These are phyloP conservation scores for Anthoscopus minutus DNA, from an alignment of 2,113 vertebrate genomes.

Conservation along the genomic window DNA sequence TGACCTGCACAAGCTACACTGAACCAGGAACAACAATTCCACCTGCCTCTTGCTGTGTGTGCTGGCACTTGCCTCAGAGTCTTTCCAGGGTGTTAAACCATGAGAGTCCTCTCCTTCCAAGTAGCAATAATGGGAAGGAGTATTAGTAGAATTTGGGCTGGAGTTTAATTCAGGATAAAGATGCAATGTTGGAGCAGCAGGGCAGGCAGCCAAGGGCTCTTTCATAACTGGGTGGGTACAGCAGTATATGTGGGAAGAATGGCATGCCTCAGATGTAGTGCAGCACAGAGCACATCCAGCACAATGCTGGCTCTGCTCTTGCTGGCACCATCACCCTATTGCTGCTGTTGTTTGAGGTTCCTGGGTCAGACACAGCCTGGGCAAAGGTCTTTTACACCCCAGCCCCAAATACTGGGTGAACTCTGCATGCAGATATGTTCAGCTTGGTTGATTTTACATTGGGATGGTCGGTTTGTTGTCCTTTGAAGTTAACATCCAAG, in stretches of 20 bases:
- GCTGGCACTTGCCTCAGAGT: background rate
- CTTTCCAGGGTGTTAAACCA: background rate
- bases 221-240: slow-evolving; percentile 50
- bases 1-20: background rate
- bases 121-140: background rate
- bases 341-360: background rate
- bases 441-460: background rate
- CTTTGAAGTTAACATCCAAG: background rate
- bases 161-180: slow-evolving; percentile 45
- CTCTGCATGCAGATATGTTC: background rate
- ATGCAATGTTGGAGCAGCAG: slow-evolving; percentile 17
- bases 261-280: slow-evolving; percentile 18
- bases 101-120: background rate
- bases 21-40: background rate
- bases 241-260: slow-evolving; percentile 49
- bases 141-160: background rate
- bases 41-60: background rate
- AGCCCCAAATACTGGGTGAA: background rate
- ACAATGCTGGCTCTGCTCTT: background rate
- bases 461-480: background rate
- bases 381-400: background rate
- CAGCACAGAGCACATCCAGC: background rate
- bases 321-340: background rate
- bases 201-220: slow-evolving; percentile 41
- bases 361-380: background rate